Evolutionary conservation across 2,888 invertebrate species (phyloP).

Genomic region (Microchrysa polita): DNA sequence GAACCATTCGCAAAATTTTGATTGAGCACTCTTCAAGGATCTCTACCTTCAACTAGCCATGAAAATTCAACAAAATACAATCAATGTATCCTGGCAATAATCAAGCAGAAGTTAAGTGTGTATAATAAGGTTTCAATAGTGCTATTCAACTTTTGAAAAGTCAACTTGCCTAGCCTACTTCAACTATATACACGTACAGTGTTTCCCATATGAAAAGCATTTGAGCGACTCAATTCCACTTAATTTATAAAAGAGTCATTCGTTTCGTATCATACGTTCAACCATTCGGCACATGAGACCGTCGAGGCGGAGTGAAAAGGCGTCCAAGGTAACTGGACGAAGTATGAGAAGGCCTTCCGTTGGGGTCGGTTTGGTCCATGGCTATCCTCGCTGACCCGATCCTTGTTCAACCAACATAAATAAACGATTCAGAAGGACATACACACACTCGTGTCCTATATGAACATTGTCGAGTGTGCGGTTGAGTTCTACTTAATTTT

Average conservation of each 20-base stretch:
- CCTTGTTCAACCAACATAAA: background rate
- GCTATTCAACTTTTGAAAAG: no score
- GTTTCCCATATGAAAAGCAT: background rate
- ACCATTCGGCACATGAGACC: background rate
- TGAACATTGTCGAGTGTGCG: background rate
- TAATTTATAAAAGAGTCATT: conserved; percentile 2
- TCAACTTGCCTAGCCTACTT: background rate
- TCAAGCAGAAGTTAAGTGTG: no score
- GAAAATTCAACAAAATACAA: no score
- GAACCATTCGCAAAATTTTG: background rate
- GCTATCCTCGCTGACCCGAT: background rate
- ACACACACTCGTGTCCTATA: no score
- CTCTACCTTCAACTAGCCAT: no score
- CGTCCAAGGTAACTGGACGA: background rate
- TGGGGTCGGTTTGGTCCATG: no score
- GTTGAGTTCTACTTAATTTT: background rate
- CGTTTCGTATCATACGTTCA: background rate
- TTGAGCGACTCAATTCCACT: background rate
- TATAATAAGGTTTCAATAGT: no score
- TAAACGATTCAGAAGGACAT: background rate
- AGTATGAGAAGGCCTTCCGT: background rate
- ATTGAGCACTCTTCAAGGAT: background rate
- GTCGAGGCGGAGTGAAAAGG: no score
- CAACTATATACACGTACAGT: background rate
- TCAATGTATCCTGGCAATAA: no score